phyloP scores from a whole-genome alignment of 2,888 invertebrate species.

The Ellobium chinense region DNA sequence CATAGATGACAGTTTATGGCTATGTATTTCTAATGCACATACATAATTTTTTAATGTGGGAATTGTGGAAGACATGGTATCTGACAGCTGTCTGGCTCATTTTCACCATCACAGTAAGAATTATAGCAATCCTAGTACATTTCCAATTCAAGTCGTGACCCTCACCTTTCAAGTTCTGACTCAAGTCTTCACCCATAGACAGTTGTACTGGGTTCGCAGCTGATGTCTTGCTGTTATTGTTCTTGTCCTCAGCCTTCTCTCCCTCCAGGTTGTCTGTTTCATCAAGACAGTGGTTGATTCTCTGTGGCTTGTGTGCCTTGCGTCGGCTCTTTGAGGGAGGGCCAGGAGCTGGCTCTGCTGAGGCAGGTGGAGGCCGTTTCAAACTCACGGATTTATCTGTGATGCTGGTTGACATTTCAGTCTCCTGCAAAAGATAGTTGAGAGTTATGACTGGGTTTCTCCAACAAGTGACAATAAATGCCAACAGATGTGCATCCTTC shows the following conservation, averaged over 20 bases:
- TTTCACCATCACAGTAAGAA: no score
- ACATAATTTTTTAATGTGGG: no score
- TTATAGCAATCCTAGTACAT: no score
- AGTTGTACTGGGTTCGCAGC: neutral
- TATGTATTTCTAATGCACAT: no score
- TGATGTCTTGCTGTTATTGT: constrained; percentile 25
- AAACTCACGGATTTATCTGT: neutral
- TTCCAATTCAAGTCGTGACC: no score
- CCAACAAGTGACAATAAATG: no score
- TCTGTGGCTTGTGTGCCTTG: constrained; percentile 42
- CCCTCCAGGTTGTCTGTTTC: neutral
- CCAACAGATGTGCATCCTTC: no score
- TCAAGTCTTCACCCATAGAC: neutral
- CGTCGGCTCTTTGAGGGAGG: constrained; percentile 38
- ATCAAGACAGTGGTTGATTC: constrained; percentile 29
- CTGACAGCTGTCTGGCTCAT: no score
- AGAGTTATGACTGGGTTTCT: no score
- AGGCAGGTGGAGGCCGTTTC: constrained; percentile 11
- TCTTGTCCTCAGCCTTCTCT: constrained; percentile 13
- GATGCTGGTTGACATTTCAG: neutral
- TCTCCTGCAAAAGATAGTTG: neutral
- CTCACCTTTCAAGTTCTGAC: constrained; percentile 10
- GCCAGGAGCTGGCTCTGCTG: neutral
- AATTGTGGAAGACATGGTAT: no score
- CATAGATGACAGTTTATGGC: no score